Conservation (phyloP, 1,140 invertebrate species). For the Bombus superbus region DNA sequence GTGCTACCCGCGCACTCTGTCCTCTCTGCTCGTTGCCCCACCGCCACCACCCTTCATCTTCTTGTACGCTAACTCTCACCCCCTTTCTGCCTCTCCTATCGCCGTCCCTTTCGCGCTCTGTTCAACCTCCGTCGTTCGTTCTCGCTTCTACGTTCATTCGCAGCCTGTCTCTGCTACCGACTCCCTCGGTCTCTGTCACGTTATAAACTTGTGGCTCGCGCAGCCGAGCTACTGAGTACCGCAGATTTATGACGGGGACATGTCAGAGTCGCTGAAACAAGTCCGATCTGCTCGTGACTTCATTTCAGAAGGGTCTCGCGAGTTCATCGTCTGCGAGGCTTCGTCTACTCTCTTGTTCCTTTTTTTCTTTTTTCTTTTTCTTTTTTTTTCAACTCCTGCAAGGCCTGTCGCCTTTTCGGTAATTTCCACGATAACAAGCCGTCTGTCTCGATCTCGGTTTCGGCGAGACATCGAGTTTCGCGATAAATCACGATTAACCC, state of each 20-base stretch:
- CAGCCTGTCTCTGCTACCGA: slow-evolving; percentile 24
- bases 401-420: neutral
- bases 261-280: slow-evolving; percentile 71
- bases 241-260: slow-evolving; percentile 77
- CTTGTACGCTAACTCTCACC: neutral
- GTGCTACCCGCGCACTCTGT: slow-evolving; percentile 63
- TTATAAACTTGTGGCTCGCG: slow-evolving; percentile 73
- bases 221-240: slow-evolving; percentile 64
- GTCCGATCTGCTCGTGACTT: slow-evolving; percentile 69
- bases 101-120: neutral
- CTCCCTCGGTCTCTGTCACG: slow-evolving; percentile 63
- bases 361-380: neutral
- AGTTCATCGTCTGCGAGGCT: slow-evolving; percentile 9
- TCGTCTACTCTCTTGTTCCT: neutral
- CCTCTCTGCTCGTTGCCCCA: neutral
- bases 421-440: slow-evolving; percentile 12
- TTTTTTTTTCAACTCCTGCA: neutral
- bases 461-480: neutral
- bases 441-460: no score
- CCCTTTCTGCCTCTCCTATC: neutral
- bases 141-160: slow-evolving; percentile 34
- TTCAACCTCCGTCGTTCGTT: slow-evolving; percentile 12
- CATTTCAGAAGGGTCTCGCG: slow-evolving; percentile 58
- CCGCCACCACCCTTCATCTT: neutral
- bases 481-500: slow-evolving; percentile 12